A percentile compares a stretch with the other conserved stretches of the same genome.
These are phyloP conservation scores for Ellobius talpinus DNA, from an alignment of 2,113 vertebrate genomes.

Conservation along the genomic window DNA sequence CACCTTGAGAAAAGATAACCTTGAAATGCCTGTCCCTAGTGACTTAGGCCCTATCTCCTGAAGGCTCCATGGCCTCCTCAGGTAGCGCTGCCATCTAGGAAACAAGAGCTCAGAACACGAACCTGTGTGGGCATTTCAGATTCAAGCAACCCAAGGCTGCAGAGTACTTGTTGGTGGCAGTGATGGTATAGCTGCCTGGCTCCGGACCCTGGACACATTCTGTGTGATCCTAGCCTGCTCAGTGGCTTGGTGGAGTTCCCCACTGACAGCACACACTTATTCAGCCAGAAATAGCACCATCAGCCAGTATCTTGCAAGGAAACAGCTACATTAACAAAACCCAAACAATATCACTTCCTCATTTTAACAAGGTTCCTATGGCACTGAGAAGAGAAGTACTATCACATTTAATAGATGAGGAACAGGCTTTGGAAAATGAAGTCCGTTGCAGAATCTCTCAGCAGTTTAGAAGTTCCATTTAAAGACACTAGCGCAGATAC, in stretches of 20 bases:
- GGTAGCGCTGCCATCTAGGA: no score
- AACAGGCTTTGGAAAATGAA: neutral
- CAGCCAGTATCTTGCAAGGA: neutral
- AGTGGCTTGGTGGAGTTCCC: neutral
- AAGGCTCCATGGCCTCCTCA: neutral
- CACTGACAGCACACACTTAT: neutral
- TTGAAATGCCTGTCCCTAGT: neutral
- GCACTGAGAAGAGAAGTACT: rapidly evolving
- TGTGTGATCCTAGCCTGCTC: neutral
- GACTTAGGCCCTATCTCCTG: no score
- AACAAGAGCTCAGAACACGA: neutral
- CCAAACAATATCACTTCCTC: neutral
- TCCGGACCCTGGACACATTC: neutral
- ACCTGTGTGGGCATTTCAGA: neutral
- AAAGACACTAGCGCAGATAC: neutral
- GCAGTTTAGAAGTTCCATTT: neutral
- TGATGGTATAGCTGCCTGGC: neutral
- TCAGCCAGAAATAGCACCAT: neutral
- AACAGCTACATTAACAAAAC: neutral
- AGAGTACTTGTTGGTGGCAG: neutral
- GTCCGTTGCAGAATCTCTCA: neutral
- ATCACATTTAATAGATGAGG: neutral
- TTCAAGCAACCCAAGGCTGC: neutral
- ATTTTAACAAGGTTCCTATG: neutral
- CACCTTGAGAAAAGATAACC: neutral